Evolutionary conservation across 53 echinoderm and acorn worm genomes (phyloP).

Genomic region (Mesocentrotus franciscanus): DNA sequence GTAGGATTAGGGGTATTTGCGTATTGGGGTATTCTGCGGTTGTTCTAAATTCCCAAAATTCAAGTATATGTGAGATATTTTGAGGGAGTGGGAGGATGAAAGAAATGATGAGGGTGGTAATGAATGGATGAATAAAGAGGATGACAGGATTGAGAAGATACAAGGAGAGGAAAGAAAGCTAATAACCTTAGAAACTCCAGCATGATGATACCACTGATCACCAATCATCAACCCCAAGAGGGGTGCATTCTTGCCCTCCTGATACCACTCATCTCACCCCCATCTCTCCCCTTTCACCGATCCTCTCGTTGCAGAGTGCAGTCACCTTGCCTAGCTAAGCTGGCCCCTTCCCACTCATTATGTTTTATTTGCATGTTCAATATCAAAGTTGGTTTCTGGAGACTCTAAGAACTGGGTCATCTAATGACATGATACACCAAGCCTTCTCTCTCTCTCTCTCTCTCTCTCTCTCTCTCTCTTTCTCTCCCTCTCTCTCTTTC

Average conservation of each 20-base stretch:
- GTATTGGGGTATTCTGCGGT: no score
- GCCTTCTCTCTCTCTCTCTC: not conserved
- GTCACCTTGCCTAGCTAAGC: not conserved
- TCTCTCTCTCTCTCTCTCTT: not conserved
- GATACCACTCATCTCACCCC: not conserved
- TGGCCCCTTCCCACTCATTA: slow-evolving; percentile 23
- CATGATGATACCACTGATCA: not conserved
- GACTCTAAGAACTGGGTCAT: slow-evolving; percentile 39
- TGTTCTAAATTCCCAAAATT: not conserved
- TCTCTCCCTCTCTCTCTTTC: not conserved
- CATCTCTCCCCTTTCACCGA: not conserved
- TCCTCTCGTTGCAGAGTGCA: slow-evolving; percentile 9
- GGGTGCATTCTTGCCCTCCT: not conserved
- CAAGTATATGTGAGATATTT: not conserved
- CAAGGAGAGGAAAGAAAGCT: not conserved
- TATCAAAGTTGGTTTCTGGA: slow-evolving; percentile 37
- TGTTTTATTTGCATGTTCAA: slow-evolving; percentile 54
- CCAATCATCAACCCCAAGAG: not conserved
- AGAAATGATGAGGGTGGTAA: not conserved
- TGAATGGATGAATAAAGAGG: not conserved
- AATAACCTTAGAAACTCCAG: not conserved
- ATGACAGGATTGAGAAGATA: not conserved
- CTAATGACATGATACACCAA: slow-evolving; percentile 50
- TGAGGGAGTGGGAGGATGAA: not conserved
- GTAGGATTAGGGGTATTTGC: no score